Evolutionary conservation across 2,888 invertebrate species (phyloP).

Genomic region (Clanis bilineata): DNA sequence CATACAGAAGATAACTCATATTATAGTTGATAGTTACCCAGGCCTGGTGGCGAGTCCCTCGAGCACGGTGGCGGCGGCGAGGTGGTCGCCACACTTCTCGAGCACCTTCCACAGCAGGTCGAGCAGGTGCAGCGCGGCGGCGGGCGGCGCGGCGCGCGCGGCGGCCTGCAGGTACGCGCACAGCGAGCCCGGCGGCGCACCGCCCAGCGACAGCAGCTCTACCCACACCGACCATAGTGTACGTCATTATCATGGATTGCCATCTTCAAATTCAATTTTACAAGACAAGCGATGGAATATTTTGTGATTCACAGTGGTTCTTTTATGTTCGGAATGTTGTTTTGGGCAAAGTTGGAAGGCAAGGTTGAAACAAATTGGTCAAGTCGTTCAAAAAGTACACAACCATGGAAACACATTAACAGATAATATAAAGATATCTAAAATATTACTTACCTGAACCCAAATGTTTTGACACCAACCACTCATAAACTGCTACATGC

Average conservation of each 20-base stretch:
- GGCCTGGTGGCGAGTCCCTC: slow-evolving; percentile 91
- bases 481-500: slow-evolving; percentile 95
- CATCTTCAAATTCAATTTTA: too few relatives aligned
- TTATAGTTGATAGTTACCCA: too few relatives aligned
- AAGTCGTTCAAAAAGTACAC: too few relatives aligned
- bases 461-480: slow-evolving; percentile 92
- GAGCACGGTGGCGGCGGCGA: slow-evolving; percentile 95
- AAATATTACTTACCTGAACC: slow-evolving; percentile 66
- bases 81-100: slow-evolving; percentile 95
- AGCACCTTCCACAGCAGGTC: slow-evolving; percentile 98
- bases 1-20: too few relatives aligned
- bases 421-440: not conserved
- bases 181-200: slow-evolving; percentile 86
- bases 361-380: too few relatives aligned
- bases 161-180: slow-evolving; percentile 88
- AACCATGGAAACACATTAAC: not conserved
- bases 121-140: slow-evolving; percentile 83
- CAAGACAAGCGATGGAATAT: too few relatives aligned
- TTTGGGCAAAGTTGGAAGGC: too few relatives aligned
- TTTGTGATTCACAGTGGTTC: too few relatives aligned
- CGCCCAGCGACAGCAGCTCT: slow-evolving; percentile 85
- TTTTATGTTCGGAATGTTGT: too few relatives aligned
- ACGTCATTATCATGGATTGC: too few relatives aligned
- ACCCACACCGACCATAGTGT: not conserved
- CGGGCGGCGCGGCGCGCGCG: slow-evolving; percentile 80